Conservation (phyloP, 2,113 vertebrate species). For the Stegastes partitus region DNA sequence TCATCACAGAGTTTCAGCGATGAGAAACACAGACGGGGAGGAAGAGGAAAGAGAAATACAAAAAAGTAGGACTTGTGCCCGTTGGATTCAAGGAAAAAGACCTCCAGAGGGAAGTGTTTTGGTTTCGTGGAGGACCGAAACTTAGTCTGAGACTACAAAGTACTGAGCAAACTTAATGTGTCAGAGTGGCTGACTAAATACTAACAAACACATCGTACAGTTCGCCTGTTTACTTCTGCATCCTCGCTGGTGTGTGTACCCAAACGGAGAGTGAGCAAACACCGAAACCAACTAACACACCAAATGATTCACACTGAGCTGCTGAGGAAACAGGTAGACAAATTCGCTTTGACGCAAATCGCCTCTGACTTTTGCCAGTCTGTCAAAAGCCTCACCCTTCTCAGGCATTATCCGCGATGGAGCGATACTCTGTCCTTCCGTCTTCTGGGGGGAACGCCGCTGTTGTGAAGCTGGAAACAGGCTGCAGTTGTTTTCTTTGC, state of each 20-base stretch:
- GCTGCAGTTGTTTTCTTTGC: conserved; percentile 83
- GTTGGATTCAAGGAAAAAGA: conserved; percentile 34
- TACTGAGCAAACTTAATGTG: conserved; percentile 50
- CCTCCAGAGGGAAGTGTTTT: conserved; percentile 39
- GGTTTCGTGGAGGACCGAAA: conserved; percentile 42
- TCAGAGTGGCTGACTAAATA: conserved; percentile 48
- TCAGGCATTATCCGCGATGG: conserved; percentile 59
- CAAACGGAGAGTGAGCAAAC: conserved; percentile 54
- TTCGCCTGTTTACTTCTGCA: conserved; percentile 53
- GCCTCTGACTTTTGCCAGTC: conserved; percentile 59
- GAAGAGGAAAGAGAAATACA: conserved; percentile 46
- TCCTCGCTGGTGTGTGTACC: conserved; percentile 35
- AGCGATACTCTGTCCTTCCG: conserved; percentile 76
- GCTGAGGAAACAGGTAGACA: conserved; percentile 57
- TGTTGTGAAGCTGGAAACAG: conserved; percentile 73
- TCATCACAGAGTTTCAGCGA: conserved; percentile 74
- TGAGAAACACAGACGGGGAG: conserved; percentile 72
- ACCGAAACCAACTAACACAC: conserved; percentile 49
- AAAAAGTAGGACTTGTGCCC: conserved; percentile 43
- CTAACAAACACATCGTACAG: conserved; percentile 32
- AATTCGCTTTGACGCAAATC: conserved; percentile 73
- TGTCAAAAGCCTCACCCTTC: conserved; percentile 71
- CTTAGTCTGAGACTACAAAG: conserved; percentile 44
- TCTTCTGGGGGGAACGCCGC: conserved; percentile 43
- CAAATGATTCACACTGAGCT: conserved; percentile 54